A percentile compares a stretch with the other conserved stretches of the same genome.
These are phyloP conservation scores for Zoanthus solanderi DNA, from an alignment of 92 coral and sea anemone species.

Conservation along the genomic window DNA sequence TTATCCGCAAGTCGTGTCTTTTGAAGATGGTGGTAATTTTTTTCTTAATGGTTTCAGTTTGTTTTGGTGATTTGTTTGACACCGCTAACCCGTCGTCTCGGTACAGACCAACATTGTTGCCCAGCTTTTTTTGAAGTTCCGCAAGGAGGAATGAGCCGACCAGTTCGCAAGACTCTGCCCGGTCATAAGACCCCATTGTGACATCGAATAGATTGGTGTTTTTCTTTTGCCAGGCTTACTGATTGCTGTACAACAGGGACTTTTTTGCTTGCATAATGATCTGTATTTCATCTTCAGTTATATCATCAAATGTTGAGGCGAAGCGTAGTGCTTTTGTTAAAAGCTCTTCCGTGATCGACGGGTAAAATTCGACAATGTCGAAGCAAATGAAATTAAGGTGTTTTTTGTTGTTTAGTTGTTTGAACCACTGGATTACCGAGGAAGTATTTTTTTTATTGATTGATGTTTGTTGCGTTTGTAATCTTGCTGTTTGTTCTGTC, in stretches of 20 bases:
- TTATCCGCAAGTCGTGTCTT: no score
- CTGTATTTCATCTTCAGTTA: constrained; percentile 7
- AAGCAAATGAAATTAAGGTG: background rate
- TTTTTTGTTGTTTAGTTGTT: background rate
- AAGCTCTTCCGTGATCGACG: background rate
- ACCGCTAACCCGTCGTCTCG: no score
- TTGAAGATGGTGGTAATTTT: no score
- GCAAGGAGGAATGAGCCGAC: no score
- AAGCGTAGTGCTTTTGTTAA: constrained; percentile 37
- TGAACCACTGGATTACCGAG: constrained; percentile 21
- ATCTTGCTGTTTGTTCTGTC: constrained; percentile 33
- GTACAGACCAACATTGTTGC: background rate
- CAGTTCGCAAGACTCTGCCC: no score
- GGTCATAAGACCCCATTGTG: background rate
- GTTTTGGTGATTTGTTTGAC: background rate
- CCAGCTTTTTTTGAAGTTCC: no score
- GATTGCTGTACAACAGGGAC: constrained; percentile 4
- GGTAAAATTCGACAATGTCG: no score
- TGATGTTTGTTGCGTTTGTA: constrained; percentile 22
- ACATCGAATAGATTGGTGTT: background rate
- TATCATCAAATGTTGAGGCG: background rate
- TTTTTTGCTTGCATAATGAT: background rate
- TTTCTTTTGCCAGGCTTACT: constrained; percentile 25
- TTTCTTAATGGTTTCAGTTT: background rate
- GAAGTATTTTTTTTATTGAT: constrained; percentile 30